Conservation (phyloP, 2,888 invertebrate genomes). For the Yponomeuta plumbellus region DNA sequence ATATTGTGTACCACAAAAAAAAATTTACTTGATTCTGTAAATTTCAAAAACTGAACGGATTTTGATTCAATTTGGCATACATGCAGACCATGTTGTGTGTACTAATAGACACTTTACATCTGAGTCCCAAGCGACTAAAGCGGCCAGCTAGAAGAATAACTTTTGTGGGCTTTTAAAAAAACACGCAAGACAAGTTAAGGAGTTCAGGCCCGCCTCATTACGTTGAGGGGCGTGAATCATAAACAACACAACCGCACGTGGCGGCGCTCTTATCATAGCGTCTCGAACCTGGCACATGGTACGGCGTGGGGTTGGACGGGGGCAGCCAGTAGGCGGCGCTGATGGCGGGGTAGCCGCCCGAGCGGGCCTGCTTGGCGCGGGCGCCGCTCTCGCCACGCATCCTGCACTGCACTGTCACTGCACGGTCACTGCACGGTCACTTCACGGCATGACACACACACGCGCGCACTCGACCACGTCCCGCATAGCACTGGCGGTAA, state of each 20-base stretch:
- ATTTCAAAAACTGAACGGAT: no score
- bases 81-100: no score
- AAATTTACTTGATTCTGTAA: no score
- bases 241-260: not conserved
- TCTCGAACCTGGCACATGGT: conserved; percentile 86
- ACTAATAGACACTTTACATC: no score
- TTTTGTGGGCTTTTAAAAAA: no score
- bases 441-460: conserved; percentile 41
- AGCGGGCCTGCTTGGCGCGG: conserved; percentile 51
- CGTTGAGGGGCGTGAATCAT: not conserved
- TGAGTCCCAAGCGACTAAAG: no score
- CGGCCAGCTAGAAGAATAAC: no score
- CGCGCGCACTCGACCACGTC: conserved; percentile 67
- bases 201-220: not conserved
- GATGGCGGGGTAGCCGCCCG: conserved; percentile 83
- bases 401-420: conserved; percentile 49
- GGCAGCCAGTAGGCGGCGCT: conserved; percentile 91
- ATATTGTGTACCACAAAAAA: no score
- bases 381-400: conserved; percentile 72
- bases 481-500: conserved; percentile 52
- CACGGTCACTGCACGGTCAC: conserved; percentile 15
- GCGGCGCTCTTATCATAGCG: not conserved
- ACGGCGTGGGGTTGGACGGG: conserved; percentile 86
- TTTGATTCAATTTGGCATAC: no score
- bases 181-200: no score